Evolutionary conservation across 2,888 invertebrate genomes (phyloP).

Genomic region (Muschampia plurimacula): DNA sequence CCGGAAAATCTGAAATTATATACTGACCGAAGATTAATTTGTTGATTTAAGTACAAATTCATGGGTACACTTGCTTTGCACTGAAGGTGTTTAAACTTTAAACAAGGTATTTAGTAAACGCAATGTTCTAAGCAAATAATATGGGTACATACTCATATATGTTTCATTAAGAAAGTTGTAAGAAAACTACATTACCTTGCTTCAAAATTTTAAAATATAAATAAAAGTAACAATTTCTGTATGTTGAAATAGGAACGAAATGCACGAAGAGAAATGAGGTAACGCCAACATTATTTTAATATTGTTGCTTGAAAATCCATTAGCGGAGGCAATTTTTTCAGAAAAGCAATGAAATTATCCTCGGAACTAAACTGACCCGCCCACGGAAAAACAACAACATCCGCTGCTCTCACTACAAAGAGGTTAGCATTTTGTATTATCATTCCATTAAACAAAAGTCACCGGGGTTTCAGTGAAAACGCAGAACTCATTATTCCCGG

Average conservation of each 20-base stretch:
- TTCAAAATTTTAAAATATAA: conserved; percentile 11
- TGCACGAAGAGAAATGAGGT: conserved; percentile 22
- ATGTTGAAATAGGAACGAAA: conserved; percentile 22
- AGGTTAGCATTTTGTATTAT: conserved; percentile 82
- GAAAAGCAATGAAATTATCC: conserved; percentile 78
- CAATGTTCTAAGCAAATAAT: not conserved
- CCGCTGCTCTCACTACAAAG: conserved; percentile 79
- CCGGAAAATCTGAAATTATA: conserved; percentile 40
- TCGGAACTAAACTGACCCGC: conserved; percentile 81
- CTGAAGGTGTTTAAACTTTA: too few species aligned
- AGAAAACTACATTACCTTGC: not conserved
- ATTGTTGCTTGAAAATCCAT: conserved; percentile 68
- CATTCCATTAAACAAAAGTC: conserved; percentile 86
- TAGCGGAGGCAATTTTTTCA: conserved; percentile 67
- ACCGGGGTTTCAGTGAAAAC: conserved; percentile 84
- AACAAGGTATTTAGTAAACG: not conserved
- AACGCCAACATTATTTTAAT: conserved; percentile 59
- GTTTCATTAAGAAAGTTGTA: not conserved
- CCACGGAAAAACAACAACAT: conserved; percentile 80
- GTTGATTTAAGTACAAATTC: conserved; percentile 30
- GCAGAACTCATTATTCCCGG: conserved; percentile 82
- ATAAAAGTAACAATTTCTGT: conserved; percentile 11
- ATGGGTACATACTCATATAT: not conserved
- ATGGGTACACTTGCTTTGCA: not conserved
- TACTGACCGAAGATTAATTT: conserved; percentile 38